phyloP scores from a whole-genome alignment of 2,113 vertebrate species.

The Miniopterus natalensis region DNA sequence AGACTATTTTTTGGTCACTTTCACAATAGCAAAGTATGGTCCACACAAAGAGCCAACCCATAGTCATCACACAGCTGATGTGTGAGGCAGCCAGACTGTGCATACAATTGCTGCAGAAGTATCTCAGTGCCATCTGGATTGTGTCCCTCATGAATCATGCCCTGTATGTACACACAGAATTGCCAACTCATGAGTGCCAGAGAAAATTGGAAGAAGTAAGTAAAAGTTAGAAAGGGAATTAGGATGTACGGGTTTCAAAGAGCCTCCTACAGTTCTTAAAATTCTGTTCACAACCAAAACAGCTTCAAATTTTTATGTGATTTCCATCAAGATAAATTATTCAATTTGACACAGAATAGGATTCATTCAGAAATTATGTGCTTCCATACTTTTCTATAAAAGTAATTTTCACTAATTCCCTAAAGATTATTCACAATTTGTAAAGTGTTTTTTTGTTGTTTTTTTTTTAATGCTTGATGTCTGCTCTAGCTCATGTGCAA shows the following conservation, averaged over 20 bases:
- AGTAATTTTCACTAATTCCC: neutral
- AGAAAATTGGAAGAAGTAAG: neutral
- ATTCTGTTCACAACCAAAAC: constrained; percentile 25
- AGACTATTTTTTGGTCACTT: neutral
- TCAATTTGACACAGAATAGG: constrained; percentile 29
- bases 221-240: constrained; percentile 13
- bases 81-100: neutral
- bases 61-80: neutral
- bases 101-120: neutral
- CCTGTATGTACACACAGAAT: neutral
- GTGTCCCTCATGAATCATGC: neutral
- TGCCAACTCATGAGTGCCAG: neutral
- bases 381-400: neutral
- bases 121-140: neutral
- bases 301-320: constrained; percentile 4
- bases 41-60: constrained; percentile 1
- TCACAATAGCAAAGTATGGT: neutral
- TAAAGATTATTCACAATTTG: constrained; percentile 54
- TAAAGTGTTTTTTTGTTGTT: neutral
- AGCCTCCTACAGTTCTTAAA: neutral
- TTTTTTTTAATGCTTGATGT: too few relatives aligned
- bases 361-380: constrained; percentile 54
- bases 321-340: constrained; percentile 56
- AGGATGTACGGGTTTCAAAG: neutral
- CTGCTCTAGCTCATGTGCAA: too few relatives aligned